Percentiles rank a stretch among this genome's conserved stretches.
Conservation (phyloP, 2,113 vertebrate species). For the Alexandromys fortis region DNA sequence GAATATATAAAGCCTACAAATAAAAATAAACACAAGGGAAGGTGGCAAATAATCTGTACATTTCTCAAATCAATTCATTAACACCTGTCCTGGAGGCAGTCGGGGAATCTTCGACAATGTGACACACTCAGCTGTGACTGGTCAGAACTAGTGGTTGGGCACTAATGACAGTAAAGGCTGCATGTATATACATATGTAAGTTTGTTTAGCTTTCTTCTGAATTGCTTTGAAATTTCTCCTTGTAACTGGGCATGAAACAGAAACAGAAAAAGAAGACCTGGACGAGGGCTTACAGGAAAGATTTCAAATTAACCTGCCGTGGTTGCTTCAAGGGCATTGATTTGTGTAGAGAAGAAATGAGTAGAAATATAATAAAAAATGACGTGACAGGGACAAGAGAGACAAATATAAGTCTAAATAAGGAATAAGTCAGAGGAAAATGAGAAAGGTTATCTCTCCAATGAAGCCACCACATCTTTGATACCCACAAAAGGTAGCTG, state of each 20-base stretch:
- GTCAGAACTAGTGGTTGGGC: background rate
- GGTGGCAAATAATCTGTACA: background rate
- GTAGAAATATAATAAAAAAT: background rate
- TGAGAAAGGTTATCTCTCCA: background rate
- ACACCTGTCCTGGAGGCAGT: background rate
- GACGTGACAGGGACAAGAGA: background rate
- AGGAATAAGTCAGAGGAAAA: background rate
- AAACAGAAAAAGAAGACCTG: background rate
- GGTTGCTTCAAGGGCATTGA: background rate
- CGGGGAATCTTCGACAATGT: background rate
- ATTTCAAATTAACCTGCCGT: background rate
- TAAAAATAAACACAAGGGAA: conserved; percentile 38
- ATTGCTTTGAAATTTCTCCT: conserved; percentile 16
- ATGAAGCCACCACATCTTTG: background rate
- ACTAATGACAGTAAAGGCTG: background rate
- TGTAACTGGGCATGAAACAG: background rate
- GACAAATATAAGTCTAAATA: background rate
- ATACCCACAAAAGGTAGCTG: background rate
- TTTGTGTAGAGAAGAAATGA: background rate
- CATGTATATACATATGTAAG: background rate
- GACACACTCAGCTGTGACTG: background rate
- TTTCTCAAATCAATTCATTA: conserved; percentile 29
- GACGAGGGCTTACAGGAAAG: background rate
- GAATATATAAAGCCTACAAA: background rate
- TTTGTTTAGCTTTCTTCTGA: conserved; percentile 12